These are phyloP conservation scores for Aproaerema taeniolella DNA, from an alignment of 2,888 invertebrate genomes.

Conservation along the genomic window DNA sequence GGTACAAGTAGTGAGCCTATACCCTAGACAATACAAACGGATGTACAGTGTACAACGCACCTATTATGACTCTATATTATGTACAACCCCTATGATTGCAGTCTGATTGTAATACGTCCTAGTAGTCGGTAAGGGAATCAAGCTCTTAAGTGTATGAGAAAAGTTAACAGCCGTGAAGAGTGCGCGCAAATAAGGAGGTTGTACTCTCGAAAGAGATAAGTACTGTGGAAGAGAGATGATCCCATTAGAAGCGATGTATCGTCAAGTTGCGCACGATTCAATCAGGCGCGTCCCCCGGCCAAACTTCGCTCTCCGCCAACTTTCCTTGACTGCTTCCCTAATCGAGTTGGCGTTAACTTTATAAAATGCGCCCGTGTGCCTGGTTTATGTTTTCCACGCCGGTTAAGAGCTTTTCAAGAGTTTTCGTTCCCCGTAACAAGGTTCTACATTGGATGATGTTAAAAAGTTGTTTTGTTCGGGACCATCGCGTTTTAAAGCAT, in stretches of 20 bases:
- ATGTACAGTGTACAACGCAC: no score
- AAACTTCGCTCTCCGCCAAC: constrained; percentile 48
- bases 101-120: no score
- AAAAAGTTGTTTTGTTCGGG: constrained; percentile 28
- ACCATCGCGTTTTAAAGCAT: constrained; percentile 7
- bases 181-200: not conserved
- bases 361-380: constrained; percentile 63
- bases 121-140: no score
- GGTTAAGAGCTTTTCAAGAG: constrained; percentile 61
- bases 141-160: not conserved
- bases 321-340: constrained; percentile 58
- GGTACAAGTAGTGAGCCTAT: no score
- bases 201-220: not conserved
- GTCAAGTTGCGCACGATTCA: constrained; percentile 44
- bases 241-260: constrained; percentile 20
- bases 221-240: constrained; percentile 1
- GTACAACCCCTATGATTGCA: no score
- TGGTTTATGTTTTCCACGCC: constrained; percentile 60
- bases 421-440: constrained; percentile 53
- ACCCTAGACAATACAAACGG: no score
- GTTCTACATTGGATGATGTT: constrained; percentile 40
- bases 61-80: no score
- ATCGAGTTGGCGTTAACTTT: constrained; percentile 66
- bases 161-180: not conserved
- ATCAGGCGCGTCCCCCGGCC: constrained; percentile 42